phyloP scores from a whole-genome alignment of 2,888 invertebrate genomes.

The Elmis aenea region DNA sequence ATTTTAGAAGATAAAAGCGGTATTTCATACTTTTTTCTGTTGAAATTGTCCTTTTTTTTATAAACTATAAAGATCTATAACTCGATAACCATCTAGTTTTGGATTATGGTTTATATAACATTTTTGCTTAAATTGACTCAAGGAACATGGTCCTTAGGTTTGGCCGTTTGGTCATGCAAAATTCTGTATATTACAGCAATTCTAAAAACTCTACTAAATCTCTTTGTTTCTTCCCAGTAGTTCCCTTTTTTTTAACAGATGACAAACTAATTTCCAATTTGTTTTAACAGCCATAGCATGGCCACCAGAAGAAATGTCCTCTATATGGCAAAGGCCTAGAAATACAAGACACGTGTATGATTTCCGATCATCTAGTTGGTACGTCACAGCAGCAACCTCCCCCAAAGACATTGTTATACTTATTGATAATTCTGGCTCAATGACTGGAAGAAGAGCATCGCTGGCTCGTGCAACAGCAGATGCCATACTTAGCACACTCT shows the following conservation, averaged over 20 bases:
- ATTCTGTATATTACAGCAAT: too few species aligned
- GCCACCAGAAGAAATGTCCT: conserved; percentile 67
- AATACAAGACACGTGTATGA: conserved; percentile 86
- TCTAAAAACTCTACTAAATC: too few species aligned
- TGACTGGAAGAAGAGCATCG: conserved; percentile 77
- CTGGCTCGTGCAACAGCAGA: conserved; percentile 85
- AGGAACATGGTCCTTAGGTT: too few species aligned
- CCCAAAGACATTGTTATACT: conserved; percentile 96
- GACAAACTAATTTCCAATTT: neutral
- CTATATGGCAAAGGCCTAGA: conserved; percentile 59
- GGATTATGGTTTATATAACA: too few species aligned
- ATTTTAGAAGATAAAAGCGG: too few species aligned
- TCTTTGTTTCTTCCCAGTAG: too few species aligned
- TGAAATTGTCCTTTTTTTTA: too few species aligned
- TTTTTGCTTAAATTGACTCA: too few species aligned
- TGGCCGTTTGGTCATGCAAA: too few species aligned
- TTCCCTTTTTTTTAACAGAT: neutral
- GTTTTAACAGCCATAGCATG: conserved; percentile 64
- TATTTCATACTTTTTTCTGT: too few species aligned
- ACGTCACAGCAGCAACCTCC: conserved; percentile 93
- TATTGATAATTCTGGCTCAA: conserved; percentile 85
- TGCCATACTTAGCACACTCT: conserved; percentile 88
- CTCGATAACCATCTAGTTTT: too few species aligned
- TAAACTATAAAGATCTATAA: too few species aligned
- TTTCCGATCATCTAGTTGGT: conserved; percentile 92